Conservation (phyloP, 1,140 invertebrate genomes). For the Zaprionus gabonicus region DNA sequence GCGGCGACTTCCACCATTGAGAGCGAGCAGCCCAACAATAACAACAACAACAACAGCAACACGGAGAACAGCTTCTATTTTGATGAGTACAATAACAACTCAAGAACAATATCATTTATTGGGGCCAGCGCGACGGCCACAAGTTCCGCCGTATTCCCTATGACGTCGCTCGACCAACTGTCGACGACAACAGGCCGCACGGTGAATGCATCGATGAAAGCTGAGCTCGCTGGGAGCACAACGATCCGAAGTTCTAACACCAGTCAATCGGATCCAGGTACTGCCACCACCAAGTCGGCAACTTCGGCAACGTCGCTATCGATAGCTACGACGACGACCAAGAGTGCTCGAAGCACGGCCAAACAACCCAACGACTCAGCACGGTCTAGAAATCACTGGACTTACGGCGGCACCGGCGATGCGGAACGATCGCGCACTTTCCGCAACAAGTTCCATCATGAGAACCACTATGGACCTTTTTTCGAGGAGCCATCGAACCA, state of each 20-base stretch:
- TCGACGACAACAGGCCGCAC: neutral
- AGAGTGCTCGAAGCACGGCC: constrained; percentile 50
- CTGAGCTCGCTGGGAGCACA: constrained; percentile 22
- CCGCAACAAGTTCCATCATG: constrained; percentile 86
- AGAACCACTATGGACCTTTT: constrained; percentile 89
- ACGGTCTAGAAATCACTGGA: constrained; percentile 62
- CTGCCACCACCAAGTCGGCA: constrained; percentile 7
- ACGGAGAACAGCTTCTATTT: constrained; percentile 53
- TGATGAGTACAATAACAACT: constrained; percentile 66
- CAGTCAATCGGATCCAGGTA: neutral
- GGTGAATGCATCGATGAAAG: neutral
- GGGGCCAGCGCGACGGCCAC: constrained; percentile 13
- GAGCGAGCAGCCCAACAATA: constrained; percentile 1
- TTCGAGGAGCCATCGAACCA: constrained; percentile 88
- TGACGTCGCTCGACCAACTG: constrained; percentile 19
- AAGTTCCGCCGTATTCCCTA: constrained; percentile 19
- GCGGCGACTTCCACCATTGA: constrained; percentile 5
- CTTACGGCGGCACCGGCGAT: constrained; percentile 52
- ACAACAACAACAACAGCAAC: constrained; percentile 30
- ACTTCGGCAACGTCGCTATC: neutral
- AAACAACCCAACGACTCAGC: constrained; percentile 64
- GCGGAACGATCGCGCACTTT: constrained; percentile 86
- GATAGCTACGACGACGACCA: constrained; percentile 37
- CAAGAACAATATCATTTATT: constrained; percentile 42
- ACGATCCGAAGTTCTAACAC: constrained; percentile 41